Conservation (phyloP, 92 coral and sea anemone species). For the Micromussa lordhowensis region DNA sequence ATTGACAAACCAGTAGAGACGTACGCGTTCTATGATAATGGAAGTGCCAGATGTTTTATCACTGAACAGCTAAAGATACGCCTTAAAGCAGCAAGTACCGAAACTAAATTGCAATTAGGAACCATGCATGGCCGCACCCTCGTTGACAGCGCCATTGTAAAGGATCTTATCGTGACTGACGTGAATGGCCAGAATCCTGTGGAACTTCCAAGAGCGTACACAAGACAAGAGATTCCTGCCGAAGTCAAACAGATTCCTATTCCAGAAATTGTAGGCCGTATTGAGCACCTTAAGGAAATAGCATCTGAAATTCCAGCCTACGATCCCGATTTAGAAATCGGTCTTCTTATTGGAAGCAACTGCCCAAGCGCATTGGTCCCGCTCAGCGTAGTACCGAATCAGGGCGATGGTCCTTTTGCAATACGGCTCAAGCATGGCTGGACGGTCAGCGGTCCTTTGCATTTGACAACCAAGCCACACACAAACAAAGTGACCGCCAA, state of each 20-base stretch:
- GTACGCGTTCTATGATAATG: conserved; percentile 78
- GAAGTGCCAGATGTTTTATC: conserved; percentile 74
- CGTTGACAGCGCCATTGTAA: conserved; percentile 31
- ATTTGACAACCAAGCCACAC: too few relatives aligned
- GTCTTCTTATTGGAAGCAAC: too few relatives aligned
- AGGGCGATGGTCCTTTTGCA: too few relatives aligned
- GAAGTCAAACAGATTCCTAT: conserved; percentile 60
- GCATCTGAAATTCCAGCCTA: conserved; percentile 48
- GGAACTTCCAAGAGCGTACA: conserved; percentile 33
- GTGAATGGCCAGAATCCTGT: conserved; percentile 39
- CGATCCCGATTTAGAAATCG: too few relatives aligned
- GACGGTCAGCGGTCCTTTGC: too few relatives aligned
- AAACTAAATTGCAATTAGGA: conserved; percentile 51
- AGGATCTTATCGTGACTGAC: conserved; percentile 45
- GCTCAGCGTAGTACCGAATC: too few relatives aligned
- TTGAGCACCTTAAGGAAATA: conserved; percentile 55
- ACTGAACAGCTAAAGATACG: conserved; percentile 1
- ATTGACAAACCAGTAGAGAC: conserved; percentile 32
- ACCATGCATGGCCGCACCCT: conserved; percentile 68
- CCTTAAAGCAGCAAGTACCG: conserved; percentile 43
- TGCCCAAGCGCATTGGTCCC: too few relatives aligned
- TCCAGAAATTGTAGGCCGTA: conserved; percentile 45
- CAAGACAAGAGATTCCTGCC: conserved; percentile 61
- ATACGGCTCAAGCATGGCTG: too few relatives aligned
- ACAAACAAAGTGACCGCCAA: too few relatives aligned